Conservation (phyloP, 2,113 vertebrate species). For the Etheostoma spectabile region DNA sequence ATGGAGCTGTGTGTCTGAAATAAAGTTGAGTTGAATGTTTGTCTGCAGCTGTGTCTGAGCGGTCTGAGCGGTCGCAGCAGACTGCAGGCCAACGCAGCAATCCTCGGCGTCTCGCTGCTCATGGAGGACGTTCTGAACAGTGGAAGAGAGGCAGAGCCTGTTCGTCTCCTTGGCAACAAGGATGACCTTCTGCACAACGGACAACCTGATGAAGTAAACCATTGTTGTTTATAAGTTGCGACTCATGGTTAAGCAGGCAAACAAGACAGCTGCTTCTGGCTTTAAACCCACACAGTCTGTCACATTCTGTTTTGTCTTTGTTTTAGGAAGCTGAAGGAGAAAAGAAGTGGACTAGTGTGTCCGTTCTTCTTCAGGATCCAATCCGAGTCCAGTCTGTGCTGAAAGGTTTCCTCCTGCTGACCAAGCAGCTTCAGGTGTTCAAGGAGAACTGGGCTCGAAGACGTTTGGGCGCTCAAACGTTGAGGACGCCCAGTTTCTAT, state of each 20-base stretch:
- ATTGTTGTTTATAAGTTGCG: neutral
- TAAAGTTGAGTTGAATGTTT: neutral
- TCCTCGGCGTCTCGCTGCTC: slow-evolving; percentile 76
- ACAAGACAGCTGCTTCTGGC: neutral
- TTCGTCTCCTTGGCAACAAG: slow-evolving; percentile 38
- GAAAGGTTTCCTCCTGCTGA: slow-evolving; percentile 83
- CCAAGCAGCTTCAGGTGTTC: slow-evolving; percentile 84
- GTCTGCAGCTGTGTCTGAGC: slow-evolving; percentile 81
- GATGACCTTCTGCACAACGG: neutral
- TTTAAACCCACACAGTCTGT: neutral
- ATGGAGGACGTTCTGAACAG: slow-evolving; percentile 81
- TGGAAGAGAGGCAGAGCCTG: slow-evolving; percentile 32
- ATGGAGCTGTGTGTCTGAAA: too few relatives aligned
- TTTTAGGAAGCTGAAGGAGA: slow-evolving; percentile 32
- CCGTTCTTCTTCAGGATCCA: neutral
- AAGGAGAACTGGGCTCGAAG: slow-evolving; percentile 81
- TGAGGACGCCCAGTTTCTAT: slow-evolving; percentile 58
- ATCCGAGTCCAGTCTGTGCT: slow-evolving; percentile 57
- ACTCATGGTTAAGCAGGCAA: neutral
- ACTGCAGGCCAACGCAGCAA: slow-evolving; percentile 78
- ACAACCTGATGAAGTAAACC: slow-evolving; percentile 44
- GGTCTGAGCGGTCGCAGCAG: slow-evolving; percentile 72
- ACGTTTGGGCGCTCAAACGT: slow-evolving; percentile 67
- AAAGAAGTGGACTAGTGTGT: neutral
- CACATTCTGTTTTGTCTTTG: neutral